These are phyloP conservation scores for Pyralis farinalis DNA, from an alignment of 2,888 invertebrate genomes.

Conservation along the genomic window DNA sequence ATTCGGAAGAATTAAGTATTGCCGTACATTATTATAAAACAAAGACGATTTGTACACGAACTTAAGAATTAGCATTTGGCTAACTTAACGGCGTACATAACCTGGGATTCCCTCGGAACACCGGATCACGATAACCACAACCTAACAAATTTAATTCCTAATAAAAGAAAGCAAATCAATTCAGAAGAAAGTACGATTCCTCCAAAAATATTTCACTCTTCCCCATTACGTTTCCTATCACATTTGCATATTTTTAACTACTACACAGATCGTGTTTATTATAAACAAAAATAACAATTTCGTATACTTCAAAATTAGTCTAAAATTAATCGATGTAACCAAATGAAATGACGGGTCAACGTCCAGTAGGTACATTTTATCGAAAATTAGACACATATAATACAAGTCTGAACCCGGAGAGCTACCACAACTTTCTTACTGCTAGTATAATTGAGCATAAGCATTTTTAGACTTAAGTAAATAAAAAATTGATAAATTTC, in stretches of 20 bases:
- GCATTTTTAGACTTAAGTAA: constrained; percentile 66
- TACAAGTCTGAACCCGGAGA: constrained; percentile 40
- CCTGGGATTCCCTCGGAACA: constrained; percentile 20
- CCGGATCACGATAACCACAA: constrained; percentile 62
- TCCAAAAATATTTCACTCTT: constrained; percentile 62
- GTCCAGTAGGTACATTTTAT: constrained; percentile 38
- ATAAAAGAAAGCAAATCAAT: constrained; percentile 51
- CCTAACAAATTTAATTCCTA: constrained; percentile 60
- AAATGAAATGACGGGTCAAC: constrained; percentile 32
- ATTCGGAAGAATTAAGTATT: constrained; percentile 74
- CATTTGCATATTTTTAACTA: constrained; percentile 54
- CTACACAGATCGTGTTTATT: constrained; percentile 43
- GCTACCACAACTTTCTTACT: constrained; percentile 49
- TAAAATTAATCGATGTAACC: constrained; percentile 33
- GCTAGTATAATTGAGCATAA: constrained; percentile 77
- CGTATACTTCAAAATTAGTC: constrained; percentile 75
- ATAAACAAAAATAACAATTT: constrained; percentile 61
- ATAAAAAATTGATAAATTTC: constrained; percentile 53
- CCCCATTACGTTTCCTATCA: constrained; percentile 59
- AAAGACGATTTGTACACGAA: constrained; percentile 63
- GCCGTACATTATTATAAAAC: constrained; percentile 54
- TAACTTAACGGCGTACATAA: constrained; percentile 51
- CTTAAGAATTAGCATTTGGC: constrained; percentile 65
- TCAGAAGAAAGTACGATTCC: constrained; percentile 51
- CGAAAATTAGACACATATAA: constrained; percentile 23